These are phyloP conservation scores for Drosophila sordidula DNA, from an alignment of 2,888 invertebrate genomes.

Conservation along the genomic window DNA sequence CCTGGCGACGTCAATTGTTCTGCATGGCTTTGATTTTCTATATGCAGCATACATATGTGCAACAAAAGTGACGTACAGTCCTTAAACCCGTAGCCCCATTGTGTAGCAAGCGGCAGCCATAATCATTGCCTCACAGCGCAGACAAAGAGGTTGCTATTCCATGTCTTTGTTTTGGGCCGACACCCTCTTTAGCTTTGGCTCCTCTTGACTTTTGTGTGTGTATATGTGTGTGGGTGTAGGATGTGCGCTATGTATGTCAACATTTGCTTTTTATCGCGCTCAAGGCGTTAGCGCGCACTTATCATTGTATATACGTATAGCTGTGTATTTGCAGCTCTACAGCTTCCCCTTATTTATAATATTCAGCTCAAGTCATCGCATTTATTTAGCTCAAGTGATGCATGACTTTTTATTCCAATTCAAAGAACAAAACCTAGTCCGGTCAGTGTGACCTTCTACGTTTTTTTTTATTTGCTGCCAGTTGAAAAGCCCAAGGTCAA, in stretches of 20 bases:
- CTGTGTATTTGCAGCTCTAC: slow-evolving; percentile 13
- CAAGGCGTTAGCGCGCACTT: slow-evolving; percentile 64
- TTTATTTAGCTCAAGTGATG: slow-evolving; percentile 24
- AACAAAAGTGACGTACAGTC: slow-evolving; percentile 53
- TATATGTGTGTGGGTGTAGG: slow-evolving; percentile 3
- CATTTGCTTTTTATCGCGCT: slow-evolving; percentile 60
- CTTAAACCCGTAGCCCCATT: slow-evolving; percentile 58
- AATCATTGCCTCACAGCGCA: slow-evolving; percentile 45
- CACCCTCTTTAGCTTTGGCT: slow-evolving; percentile 61
- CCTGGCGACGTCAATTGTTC: slow-evolving; percentile 67
- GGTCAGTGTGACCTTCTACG: slow-evolving; percentile 36
- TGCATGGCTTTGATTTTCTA: slow-evolving; percentile 39
- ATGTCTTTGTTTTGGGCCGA: slow-evolving; percentile 64
- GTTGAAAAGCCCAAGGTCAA: slow-evolving; percentile 35
- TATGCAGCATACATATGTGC: slow-evolving; percentile 47
- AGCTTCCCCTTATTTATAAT: slow-evolving; percentile 42
- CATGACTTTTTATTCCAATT: slow-evolving; percentile 17
- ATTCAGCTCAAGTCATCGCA: slow-evolving; percentile 36
- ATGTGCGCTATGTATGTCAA: slow-evolving; percentile 60
- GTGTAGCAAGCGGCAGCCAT: slow-evolving; percentile 32
- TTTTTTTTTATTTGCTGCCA: slow-evolving; percentile 8
- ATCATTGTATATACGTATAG: slow-evolving; percentile 27
- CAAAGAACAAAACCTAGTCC: slow-evolving; percentile 22
- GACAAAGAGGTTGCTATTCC: slow-evolving; percentile 35
- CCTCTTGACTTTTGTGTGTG: slow-evolving; percentile 63